phyloP scores from a whole-genome alignment of 2,888 invertebrate species.

The Aricia artaxerxes region DNA sequence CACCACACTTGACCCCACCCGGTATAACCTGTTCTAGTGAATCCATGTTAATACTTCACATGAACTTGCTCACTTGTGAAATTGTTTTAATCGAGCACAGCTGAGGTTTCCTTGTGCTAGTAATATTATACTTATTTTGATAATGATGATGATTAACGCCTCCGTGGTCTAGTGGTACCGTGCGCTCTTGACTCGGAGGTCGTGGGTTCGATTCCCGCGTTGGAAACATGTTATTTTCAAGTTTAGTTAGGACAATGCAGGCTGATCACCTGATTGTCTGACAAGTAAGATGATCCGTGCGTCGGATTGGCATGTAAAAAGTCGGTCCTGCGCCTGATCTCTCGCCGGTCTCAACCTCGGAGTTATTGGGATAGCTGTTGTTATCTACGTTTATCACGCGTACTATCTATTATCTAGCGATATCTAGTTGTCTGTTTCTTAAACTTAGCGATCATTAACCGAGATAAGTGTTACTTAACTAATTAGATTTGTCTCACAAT shows the following conservation, averaged over 20 bases:
- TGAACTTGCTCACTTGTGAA: conserved; percentile 28
- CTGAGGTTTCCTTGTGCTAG: not conserved
- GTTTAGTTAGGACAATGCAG: no score
- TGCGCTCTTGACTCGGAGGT: no score
- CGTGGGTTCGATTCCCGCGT: no score
- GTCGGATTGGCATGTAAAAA: no score
- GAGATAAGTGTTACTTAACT: not conserved
- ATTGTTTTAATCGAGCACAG: conserved; percentile 8
- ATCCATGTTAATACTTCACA: conserved; percentile 32
- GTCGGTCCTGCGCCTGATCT: no score
- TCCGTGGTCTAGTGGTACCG: no score
- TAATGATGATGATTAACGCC: no score
- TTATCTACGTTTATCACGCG: not conserved
- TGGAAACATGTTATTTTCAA: no score
- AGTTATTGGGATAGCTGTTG: not conserved
- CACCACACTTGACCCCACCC: conserved; percentile 41
- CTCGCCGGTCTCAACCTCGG: not conserved
- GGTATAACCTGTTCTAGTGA: conserved; percentile 32
- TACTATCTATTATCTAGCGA: not conserved
- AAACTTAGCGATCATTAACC: not conserved
- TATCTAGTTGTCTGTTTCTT: not conserved
- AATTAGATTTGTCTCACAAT: conserved; percentile 15
- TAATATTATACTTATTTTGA: not conserved
- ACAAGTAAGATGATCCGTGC: no score
- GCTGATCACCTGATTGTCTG: no score